Evolutionary conservation across 92 coral and sea anemone genomes (phyloP).

Genomic region (Blastomussa wellsi): DNA sequence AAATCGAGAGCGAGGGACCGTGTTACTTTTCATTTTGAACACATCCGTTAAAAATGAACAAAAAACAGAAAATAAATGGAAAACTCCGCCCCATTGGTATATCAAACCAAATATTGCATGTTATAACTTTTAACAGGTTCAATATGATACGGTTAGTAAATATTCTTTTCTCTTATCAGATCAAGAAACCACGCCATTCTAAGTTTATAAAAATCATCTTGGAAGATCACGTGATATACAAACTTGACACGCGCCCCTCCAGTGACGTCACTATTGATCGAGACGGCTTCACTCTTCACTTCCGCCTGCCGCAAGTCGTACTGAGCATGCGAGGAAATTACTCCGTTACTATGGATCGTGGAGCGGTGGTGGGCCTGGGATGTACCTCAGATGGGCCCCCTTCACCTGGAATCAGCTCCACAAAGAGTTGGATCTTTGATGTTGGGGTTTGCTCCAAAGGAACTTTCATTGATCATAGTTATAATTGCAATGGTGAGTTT

Average conservation of each 20-base stretch:
- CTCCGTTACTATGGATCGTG: constrained; percentile 44
- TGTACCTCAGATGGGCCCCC: constrained; percentile 58
- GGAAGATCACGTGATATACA: constrained; percentile 46
- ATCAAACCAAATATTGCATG: too few species aligned
- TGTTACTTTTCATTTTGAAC: too few species aligned
- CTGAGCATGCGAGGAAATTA: constrained; percentile 62
- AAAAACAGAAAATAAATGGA: too few species aligned
- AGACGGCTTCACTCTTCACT: constrained; percentile 35
- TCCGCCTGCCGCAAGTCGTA: constrained; percentile 37
- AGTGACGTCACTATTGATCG: constrained; percentile 37
- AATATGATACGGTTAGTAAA: too few species aligned
- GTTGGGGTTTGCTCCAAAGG: constrained; percentile 50
- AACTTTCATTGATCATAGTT: neutral
- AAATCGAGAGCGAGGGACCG: too few species aligned
- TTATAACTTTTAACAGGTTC: too few species aligned
- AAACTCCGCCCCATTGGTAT: too few species aligned
- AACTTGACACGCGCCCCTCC: constrained; percentile 47
- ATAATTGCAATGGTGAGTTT: constrained; percentile 4
- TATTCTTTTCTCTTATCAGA: constrained; percentile 18
- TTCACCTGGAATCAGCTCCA: constrained; percentile 41
- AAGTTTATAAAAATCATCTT: constrained; percentile 40
- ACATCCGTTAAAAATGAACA: too few species aligned
- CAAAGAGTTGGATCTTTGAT: constrained; percentile 24
- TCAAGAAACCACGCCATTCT: constrained; percentile 51
- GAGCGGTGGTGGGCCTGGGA: constrained; percentile 55